A percentile compares a stretch with the other conserved stretches of the same genome.
Evolutionary conservation across 2,797 vertebrate species (phyloP).

Genomic region (Pogoniulus pusillus): DNA sequence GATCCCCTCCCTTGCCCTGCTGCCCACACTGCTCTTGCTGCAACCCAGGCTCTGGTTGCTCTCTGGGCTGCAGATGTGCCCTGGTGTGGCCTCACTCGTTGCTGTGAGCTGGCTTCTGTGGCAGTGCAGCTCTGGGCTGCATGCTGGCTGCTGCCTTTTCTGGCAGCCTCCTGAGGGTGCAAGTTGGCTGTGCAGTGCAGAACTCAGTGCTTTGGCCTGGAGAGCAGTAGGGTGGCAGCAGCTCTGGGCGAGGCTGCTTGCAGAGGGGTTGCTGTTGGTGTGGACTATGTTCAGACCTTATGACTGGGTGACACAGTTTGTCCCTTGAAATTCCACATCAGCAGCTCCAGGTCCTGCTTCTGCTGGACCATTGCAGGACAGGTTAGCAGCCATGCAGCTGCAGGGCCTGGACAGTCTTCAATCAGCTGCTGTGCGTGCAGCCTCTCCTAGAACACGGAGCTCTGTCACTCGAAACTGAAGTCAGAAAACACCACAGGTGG

Average conservation of each 20-base stretch:
- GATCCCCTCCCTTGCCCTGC: no score
- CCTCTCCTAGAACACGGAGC: background rate
- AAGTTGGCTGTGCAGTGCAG: background rate
- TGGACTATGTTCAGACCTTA: background rate
- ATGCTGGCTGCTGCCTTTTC: background rate
- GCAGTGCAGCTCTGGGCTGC: background rate
- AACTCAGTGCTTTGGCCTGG: background rate
- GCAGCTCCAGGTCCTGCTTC: background rate
- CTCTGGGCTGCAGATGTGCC: no score
- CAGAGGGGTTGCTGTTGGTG: background rate
- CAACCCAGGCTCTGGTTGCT: no score
- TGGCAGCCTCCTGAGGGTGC: accelerated
- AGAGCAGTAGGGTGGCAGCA: background rate
- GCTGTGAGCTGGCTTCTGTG: background rate
- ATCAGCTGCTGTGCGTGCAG: background rate
- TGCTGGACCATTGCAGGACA: background rate
- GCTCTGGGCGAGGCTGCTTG: background rate
- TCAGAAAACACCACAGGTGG: background rate
- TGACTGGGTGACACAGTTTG: no score
- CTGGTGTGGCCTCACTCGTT: background rate
- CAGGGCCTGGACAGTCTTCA: background rate
- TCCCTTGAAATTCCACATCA: no score
- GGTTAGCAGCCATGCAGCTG: background rate
- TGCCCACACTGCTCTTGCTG: no score
- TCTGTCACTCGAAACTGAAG: background rate